Evolutionary conservation across 2,888 invertebrate genomes (phyloP).

Genomic region (Orthosia cruda): DNA sequence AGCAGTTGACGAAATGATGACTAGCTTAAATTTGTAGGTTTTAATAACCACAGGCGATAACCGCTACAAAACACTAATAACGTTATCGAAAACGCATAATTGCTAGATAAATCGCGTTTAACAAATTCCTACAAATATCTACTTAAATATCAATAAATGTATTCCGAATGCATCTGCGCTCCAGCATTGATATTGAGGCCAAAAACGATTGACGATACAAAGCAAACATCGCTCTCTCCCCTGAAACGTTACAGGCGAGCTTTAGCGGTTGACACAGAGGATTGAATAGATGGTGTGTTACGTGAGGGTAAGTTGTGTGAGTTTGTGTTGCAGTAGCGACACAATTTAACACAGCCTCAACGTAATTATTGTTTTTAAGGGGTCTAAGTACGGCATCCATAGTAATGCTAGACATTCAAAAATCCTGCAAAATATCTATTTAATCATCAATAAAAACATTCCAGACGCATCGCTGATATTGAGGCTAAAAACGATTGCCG

Average conservation of each 20-base stretch:
- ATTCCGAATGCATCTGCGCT: slow-evolving; percentile 36
- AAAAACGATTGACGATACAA: slow-evolving; percentile 69
- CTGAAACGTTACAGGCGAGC: slow-evolving; percentile 68
- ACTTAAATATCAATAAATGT: slow-evolving; percentile 44
- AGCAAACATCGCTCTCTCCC: slow-evolving; percentile 73
- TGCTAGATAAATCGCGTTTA: neutral
- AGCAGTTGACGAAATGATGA: no score
- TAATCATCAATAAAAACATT: slow-evolving; percentile 48
- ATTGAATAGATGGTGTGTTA: slow-evolving; percentile 28
- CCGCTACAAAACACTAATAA: neutral
- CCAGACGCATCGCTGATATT: slow-evolving; percentile 41
- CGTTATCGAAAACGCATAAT: neutral
- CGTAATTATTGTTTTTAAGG: no score
- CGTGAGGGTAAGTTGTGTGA: no score
- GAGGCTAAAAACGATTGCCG: slow-evolving; percentile 68
- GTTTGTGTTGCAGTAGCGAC: no score
- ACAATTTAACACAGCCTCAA: no score
- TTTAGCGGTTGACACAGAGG: slow-evolving; percentile 61
- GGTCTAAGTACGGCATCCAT: no score
- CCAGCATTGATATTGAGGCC: slow-evolving; percentile 56
- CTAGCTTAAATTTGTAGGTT: no score
- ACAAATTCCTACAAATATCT: slow-evolving; percentile 19
- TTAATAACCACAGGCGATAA: neutral
- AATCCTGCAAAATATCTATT: slow-evolving; percentile 16
- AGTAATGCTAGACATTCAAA: no score